Conservation (phyloP, 1,140 invertebrate species). For the Argopecten irradians region DNA sequence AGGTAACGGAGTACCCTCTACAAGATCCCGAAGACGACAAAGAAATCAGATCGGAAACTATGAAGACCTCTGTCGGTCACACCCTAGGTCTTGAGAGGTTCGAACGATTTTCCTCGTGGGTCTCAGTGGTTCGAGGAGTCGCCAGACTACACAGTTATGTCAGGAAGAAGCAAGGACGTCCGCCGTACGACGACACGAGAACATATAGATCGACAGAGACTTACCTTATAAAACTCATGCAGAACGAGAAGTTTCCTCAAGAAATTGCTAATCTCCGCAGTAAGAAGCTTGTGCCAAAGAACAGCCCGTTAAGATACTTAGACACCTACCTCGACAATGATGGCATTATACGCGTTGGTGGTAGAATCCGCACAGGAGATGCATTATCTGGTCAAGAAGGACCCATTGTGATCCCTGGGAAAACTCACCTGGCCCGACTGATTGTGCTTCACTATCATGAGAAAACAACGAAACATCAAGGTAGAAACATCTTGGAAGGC, state of each 20-base stretch:
- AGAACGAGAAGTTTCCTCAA: background rate
- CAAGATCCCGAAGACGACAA: background rate
- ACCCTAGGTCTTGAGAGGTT: too few species aligned
- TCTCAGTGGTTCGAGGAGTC: too few species aligned
- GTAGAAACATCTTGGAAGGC: too few species aligned
- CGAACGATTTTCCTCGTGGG: too few species aligned
- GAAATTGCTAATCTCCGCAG: slow-evolving; percentile 26
- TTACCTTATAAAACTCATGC: slow-evolving; percentile 14
- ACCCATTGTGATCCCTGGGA: slow-evolving; percentile 28
- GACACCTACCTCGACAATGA: slow-evolving; percentile 7
- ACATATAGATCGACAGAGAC: too few species aligned
- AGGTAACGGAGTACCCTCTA: background rate
- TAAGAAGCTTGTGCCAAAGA: background rate
- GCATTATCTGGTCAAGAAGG: background rate
- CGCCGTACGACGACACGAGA: too few species aligned
- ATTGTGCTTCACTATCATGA: slow-evolving; percentile 15
- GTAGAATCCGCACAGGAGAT: too few species aligned
- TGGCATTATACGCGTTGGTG: slow-evolving; percentile 36
- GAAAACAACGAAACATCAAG: too few species aligned
- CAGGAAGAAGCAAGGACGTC: too few species aligned
- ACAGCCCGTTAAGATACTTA: background rate
- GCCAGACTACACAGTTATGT: too few species aligned
- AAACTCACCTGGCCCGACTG: background rate
- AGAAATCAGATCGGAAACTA: background rate
- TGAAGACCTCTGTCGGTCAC: too few species aligned